Evolutionary conservation across 2,113 vertebrate species (phyloP).

Genomic region (Sinocyclocheilus rhinocerous): DNA sequence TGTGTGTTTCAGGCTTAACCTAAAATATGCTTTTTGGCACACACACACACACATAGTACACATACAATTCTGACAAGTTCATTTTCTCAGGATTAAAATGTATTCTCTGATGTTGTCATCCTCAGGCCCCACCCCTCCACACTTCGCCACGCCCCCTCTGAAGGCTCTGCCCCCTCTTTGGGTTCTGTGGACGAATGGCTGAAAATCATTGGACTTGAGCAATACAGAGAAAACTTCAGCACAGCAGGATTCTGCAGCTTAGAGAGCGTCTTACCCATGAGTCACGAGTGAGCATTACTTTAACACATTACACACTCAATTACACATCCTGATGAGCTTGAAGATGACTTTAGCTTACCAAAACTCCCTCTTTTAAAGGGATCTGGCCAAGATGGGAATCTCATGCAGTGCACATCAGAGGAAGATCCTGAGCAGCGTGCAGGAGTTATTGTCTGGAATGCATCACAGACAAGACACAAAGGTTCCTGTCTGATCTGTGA

Average conservation of each 20-base stretch:
- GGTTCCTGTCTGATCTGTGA: conserved; percentile 90
- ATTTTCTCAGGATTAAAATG: background rate
- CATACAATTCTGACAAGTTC: background rate
- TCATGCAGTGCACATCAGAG: conserved; percentile 87
- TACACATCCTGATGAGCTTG: conserved; percentile 23
- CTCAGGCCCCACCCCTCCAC: conserved; percentile 42
- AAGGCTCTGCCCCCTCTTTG: conserved; percentile 34
- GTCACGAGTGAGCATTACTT: conserved; percentile 53
- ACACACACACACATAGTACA: background rate
- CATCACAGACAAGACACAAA: conserved; percentile 96
- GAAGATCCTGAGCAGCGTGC: conserved; percentile 92
- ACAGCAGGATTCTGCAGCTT: conserved; percentile 39
- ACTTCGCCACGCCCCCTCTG: conserved; percentile 40
- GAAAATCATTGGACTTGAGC: conserved; percentile 53
- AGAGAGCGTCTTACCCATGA: conserved; percentile 47
- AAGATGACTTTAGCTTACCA: background rate
- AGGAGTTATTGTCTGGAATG: conserved; percentile 93
- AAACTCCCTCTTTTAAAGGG: conserved; percentile 73
- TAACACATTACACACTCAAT: conserved; percentile 21
- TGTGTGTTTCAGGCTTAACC: background rate
- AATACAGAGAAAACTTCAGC: conserved; percentile 55
- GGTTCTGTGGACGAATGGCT: conserved; percentile 55
- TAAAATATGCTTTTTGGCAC: background rate
- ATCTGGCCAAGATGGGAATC: conserved; percentile 92
- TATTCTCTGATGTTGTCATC: background rate